Percentiles rank a stretch among this genome's conserved stretches.
Evolutionary conservation across 2,797 vertebrate species (phyloP).

Genomic region (Lepidocolaptes lacrymiger): DNA sequence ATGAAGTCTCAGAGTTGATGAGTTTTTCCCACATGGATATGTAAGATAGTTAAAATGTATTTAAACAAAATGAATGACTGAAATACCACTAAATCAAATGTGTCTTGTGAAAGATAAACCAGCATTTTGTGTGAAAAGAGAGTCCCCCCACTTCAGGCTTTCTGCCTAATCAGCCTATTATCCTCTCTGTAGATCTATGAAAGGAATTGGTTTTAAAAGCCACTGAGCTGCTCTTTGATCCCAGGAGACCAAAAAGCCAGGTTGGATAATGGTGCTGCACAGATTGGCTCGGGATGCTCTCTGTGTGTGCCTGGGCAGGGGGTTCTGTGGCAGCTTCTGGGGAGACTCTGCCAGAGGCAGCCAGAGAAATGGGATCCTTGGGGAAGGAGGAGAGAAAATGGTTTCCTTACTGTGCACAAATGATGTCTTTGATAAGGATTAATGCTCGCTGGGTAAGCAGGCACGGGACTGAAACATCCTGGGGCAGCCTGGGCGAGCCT

Average conservation of each 20-base stretch:
- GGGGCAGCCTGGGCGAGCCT: background rate
- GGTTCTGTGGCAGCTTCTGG: background rate
- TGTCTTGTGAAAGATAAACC: background rate
- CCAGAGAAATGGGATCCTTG: background rate
- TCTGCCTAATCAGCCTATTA: background rate
- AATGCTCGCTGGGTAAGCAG: background rate
- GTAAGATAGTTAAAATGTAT: background rate
- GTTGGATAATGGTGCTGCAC: background rate
- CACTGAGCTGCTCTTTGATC: background rate
- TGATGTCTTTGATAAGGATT: background rate
- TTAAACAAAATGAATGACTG: conserved; percentile 34
- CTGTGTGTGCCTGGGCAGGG: background rate
- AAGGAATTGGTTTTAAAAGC: background rate
- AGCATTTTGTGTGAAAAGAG: background rate
- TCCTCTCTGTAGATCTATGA: background rate
- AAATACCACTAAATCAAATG: background rate
- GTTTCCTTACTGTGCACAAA: background rate
- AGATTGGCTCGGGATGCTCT: background rate
- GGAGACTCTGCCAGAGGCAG: background rate
- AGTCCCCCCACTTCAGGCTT: background rate
- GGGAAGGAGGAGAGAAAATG: background rate
- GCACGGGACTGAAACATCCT: background rate
- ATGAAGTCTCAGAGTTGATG: background rate
- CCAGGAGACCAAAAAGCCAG: background rate
- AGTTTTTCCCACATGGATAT: background rate